Percentiles rank a stretch among this genome's conserved stretches.
Evolutionary conservation across 2,113 vertebrate genomes (phyloP).

Genomic region (Otolemur garnettii): DNA sequence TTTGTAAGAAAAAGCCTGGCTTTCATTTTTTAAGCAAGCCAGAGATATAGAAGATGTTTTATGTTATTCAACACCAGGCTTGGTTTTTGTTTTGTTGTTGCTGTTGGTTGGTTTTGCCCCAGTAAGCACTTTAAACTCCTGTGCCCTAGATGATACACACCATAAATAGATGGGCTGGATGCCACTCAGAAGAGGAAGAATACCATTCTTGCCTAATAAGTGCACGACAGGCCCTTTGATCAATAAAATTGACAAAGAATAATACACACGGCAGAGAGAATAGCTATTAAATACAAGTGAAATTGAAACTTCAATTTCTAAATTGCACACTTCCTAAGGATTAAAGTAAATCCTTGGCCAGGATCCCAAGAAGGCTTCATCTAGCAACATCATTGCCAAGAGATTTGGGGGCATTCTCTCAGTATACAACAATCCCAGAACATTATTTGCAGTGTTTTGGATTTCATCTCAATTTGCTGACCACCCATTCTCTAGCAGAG

Average conservation of each 20-base stretch:
- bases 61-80: neutral
- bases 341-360: constrained; percentile 69
- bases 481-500: neutral
- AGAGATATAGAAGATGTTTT: neutral
- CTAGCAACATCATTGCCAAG: neutral
- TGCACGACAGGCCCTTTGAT: neutral
- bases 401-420: neutral
- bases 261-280: neutral
- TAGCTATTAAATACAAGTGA: constrained; percentile 47
- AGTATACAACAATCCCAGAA: constrained; percentile 14
- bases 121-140: constrained; percentile 15
- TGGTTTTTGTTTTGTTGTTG: neutral
- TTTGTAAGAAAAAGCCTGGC: neutral
- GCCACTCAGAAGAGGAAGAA: neutral
- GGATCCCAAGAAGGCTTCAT: constrained; percentile 28
- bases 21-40: neutral
- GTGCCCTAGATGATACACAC: neutral
- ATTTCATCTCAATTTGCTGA: constrained; percentile 46
- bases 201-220: neutral
- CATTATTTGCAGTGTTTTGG: constrained; percentile 37
- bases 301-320: constrained; percentile 50
- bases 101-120: neutral
- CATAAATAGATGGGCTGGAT: neutral
- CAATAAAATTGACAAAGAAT: constrained; percentile 13
- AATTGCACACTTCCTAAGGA: constrained; percentile 29